Evolutionary conservation across 1,140 invertebrate species (phyloP).

Genomic region (Penaeus chinensis): DNA sequence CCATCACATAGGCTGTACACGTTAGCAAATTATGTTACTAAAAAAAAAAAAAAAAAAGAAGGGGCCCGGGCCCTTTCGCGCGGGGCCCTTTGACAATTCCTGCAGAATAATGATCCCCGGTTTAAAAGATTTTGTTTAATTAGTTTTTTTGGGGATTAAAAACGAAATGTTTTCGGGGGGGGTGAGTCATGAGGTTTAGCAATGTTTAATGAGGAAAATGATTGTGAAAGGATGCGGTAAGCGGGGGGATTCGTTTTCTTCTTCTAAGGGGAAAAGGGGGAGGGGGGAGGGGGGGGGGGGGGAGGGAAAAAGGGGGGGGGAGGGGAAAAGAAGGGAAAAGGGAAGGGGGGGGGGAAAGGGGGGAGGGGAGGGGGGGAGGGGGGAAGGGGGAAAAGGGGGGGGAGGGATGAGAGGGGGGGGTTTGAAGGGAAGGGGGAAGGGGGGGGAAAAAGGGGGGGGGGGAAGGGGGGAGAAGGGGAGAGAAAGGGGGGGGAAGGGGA

Average conservation of each 20-base stretch:
- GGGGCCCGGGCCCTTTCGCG: neutral
- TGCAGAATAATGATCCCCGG: slow-evolving; percentile 24
- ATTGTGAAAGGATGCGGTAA: too few relatives aligned
- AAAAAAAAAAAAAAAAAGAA: neutral
- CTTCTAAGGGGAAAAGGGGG: neutral
- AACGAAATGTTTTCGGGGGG: too few relatives aligned
- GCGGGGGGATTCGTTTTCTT: too few relatives aligned
- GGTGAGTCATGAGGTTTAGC: too few relatives aligned
- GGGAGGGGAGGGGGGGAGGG: too few relatives aligned
- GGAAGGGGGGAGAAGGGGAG: too few relatives aligned
- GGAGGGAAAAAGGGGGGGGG: too few relatives aligned
- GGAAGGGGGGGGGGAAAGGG: neutral
- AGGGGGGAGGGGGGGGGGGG: too few relatives aligned
- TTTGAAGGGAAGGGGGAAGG: neutral
- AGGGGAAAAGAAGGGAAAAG: too few relatives aligned
- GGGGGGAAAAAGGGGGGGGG: too few relatives aligned
- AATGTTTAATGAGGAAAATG: too few relatives aligned
- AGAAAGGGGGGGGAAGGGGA: too few relatives aligned
- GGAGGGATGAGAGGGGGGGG: neutral
- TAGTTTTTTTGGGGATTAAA: slow-evolving; percentile 26
- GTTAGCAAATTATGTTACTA: slow-evolving; percentile 11
- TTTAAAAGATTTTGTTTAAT: slow-evolving; percentile 45
- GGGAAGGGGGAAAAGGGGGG: neutral
- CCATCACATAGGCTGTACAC: slow-evolving; percentile 11
- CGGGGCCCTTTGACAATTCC: slow-evolving; percentile 29